phyloP scores from a whole-genome alignment of 2,113 vertebrate genomes.

The Lasiurus borealis region DNA sequence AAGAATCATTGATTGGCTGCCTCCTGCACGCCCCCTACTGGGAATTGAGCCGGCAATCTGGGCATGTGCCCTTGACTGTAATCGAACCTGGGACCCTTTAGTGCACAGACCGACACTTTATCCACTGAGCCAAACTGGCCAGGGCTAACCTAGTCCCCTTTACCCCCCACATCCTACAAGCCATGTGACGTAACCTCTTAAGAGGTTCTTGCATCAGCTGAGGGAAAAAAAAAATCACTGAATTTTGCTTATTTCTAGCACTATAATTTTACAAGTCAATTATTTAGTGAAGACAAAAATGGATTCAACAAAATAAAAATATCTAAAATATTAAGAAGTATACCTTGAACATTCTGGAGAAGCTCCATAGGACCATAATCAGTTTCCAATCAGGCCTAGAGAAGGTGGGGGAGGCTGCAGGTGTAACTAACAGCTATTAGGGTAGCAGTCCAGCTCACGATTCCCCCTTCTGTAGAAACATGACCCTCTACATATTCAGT shows the following conservation, averaged over 20 bases:
- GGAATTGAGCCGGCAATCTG: too few relatives aligned
- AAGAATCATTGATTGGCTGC: too few relatives aligned
- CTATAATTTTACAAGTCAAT: background rate
- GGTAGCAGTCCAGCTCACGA: background rate
- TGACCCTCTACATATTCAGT: background rate
- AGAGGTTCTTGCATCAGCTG: background rate
- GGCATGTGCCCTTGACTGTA: too few relatives aligned
- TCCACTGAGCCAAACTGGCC: too few relatives aligned
- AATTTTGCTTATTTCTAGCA: background rate
- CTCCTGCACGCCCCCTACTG: too few relatives aligned
- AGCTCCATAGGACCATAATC: background rate
- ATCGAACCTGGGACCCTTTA: too few relatives aligned
- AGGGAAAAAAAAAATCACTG: background rate
- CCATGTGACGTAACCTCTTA: background rate
- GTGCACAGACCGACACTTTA: too few relatives aligned
- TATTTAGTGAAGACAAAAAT: background rate
- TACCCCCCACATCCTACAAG: background rate
- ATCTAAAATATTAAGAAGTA: background rate
- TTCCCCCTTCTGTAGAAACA: background rate
- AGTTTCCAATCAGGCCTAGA: background rate
- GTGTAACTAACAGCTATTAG: background rate
- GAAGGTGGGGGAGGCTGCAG: background rate
- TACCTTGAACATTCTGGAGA: slow-evolving; percentile 8
- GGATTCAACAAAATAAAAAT: background rate
- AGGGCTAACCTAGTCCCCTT: background rate